These are phyloP conservation scores for Ellobium chinense DNA, from an alignment of 2,888 invertebrate genomes.

Conservation along the genomic window DNA sequence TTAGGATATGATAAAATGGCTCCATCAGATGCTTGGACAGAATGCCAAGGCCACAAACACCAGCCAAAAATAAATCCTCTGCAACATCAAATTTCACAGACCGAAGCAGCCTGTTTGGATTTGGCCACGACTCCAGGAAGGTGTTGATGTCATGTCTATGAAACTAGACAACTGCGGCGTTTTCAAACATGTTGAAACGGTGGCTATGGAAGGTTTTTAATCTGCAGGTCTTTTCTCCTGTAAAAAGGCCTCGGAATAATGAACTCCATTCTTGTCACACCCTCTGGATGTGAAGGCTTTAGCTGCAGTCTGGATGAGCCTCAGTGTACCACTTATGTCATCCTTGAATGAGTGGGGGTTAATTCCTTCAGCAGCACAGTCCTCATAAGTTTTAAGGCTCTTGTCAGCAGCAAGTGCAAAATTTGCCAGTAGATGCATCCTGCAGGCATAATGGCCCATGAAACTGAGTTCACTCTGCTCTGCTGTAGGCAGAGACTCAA, in stretches of 20 bases:
- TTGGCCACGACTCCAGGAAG: not conserved
- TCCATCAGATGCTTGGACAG: not conserved
- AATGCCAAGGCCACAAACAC: not conserved
- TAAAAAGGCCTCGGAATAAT: not conserved
- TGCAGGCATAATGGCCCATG: not conserved
- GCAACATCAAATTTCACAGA: not conserved
- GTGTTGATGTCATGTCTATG: not conserved
- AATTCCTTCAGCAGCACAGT: not conserved
- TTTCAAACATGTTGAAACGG: not conserved
- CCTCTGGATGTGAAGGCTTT: slow-evolving; percentile 1
- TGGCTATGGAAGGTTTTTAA: not conserved
- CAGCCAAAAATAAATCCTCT: not conserved
- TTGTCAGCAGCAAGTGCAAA: not conserved
- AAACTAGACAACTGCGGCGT: not conserved
- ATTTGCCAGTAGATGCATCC: not conserved
- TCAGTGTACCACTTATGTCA: not conserved
- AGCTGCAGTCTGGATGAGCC: not conserved
- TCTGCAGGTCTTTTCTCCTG: not conserved
- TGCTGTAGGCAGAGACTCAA: not conserved
- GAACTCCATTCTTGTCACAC: not conserved
- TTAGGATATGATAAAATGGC: not conserved
- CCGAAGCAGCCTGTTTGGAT: not conserved
- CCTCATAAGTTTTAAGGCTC: not conserved
- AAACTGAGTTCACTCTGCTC: not conserved
- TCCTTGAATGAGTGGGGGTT: not conserved